Percentiles rank a stretch among this genome's conserved stretches.
phyloP scores from a whole-genome alignment of 1,140 invertebrate species.

The Arion vulgaris region DNA sequence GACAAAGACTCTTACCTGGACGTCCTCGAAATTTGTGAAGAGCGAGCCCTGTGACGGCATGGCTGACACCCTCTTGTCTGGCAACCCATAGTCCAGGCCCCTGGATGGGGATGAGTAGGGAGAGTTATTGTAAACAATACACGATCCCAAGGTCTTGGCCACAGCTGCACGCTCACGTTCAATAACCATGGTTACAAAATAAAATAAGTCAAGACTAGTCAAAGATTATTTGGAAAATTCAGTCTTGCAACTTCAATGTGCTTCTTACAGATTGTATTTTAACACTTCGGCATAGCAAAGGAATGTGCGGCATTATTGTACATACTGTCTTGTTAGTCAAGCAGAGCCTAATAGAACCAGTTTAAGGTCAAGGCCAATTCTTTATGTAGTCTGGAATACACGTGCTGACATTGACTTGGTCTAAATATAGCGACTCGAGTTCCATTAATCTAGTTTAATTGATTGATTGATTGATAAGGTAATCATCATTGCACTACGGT shows the following conservation, averaged over 20 bases:
- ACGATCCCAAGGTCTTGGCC: constrained; percentile 56
- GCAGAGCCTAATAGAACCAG: no score
- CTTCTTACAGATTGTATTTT: background rate
- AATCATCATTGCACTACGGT: no score
- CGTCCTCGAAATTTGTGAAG: constrained; percentile 72
- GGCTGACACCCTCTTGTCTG: constrained; percentile 64
- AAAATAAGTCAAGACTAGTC: background rate
- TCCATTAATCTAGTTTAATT: no score
- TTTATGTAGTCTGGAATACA: no score
- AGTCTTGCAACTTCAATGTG: background rate
- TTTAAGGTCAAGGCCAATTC: no score
- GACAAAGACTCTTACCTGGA: constrained; percentile 59
- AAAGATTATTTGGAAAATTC: background rate
- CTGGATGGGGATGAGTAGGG: constrained; percentile 60
- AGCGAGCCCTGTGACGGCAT: constrained; percentile 70
- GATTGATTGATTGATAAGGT: no score
- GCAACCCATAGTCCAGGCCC: constrained; percentile 58
- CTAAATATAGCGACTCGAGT: no score
- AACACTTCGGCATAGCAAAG: background rate
- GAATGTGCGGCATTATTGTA: background rate
- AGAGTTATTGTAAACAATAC: constrained; percentile 59
- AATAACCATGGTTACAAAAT: constrained; percentile 23
- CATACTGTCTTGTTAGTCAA: background rate
- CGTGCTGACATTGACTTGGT: no score
- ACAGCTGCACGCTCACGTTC: constrained; percentile 42